Evolutionary conservation across 2,888 invertebrate species (phyloP).

Genomic region (Erebia ligea): DNA sequence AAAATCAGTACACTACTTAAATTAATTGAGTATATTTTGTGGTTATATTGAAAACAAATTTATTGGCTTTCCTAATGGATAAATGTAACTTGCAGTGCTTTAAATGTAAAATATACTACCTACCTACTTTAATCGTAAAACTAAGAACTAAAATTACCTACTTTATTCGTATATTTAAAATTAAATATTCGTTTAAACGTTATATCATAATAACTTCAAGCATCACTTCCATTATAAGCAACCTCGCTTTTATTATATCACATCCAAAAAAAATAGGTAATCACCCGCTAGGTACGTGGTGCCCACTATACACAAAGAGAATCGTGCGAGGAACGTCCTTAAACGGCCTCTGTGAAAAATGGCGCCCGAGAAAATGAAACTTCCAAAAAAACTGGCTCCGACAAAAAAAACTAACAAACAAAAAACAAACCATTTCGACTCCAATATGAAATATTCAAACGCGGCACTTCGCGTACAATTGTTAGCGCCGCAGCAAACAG

Average conservation of each 20-base stretch:
- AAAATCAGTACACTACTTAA: no score
- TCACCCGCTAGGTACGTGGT: constrained; percentile 10
- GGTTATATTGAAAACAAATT: no score
- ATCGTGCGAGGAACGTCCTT: constrained; percentile 45
- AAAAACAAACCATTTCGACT: constrained; percentile 59
- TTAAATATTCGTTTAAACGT: neutral
- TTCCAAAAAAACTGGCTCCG: constrained; percentile 55
- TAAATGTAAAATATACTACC: no score
- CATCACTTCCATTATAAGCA: neutral
- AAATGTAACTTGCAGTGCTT: no score
- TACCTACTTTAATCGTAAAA: no score
- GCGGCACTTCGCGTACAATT: constrained; percentile 53
- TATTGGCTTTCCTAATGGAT: no score
- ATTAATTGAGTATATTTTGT: no score
- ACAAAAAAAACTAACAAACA: constrained; percentile 47
- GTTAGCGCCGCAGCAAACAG: constrained; percentile 20
- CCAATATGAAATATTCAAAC: constrained; percentile 63
- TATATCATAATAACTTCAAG: neutral
- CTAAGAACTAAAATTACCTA: no score
- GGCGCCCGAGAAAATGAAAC: constrained; percentile 66
- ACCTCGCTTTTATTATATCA: constrained; percentile 2
- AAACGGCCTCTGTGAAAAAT: constrained; percentile 59
- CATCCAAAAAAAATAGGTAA: constrained; percentile 11
- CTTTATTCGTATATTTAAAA: no score
- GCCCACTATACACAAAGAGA: constrained; percentile 21